Base-by-base conservation (phyloP, 2,113 vertebrate species). In the Deroptyus accipitrinus region DNA sequence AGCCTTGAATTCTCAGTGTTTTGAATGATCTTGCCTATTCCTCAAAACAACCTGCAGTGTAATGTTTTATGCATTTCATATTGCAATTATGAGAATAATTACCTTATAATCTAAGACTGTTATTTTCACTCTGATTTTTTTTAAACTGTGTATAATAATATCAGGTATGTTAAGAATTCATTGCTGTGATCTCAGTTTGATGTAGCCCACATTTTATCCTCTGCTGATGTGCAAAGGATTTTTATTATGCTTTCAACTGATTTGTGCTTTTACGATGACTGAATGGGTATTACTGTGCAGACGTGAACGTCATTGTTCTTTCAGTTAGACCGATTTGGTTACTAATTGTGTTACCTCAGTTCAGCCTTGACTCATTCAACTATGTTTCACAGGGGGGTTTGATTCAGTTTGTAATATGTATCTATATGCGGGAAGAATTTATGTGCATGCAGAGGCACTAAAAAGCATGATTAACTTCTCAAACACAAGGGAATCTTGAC, bases 1-100 rank as follows among this genome's bases (percentile, higher is more conserved):
- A 90, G 77, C 57, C 31, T 49, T 87, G 76, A 48, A 41, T 86
- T 92, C 61, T 74, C 44, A 68, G 49, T 48, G 75, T 96, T 94
- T 61, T 81, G 72, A 95, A 55, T 77, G n/a, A 30, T 82, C 86
- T 84, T 82, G 81, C 35, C 28, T 68, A 49, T 72, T 96, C 2
- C 33, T n/a, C n/a, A 13, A 52, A 92, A 88, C 61, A 88, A 70
- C 9, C 49, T 84, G 72, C 54, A 81, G 30, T 90, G n/a, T 82
- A 86, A 57, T 84, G 49, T 94, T 91, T 92, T 85, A 82, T 83
- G 54, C 57, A 51, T 96, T 92, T 93, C 64, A 30, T 70, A 63
- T 70, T 91, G 44, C 33, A 77, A 9, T 90, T 89, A 41, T 20
- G 33, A 93, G 57, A 33, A 19, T 63, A 81, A 64, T 84, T 70